phyloP scores from a whole-genome alignment of 2,888 invertebrate species.

The Chaitophorus viminalis region DNA sequence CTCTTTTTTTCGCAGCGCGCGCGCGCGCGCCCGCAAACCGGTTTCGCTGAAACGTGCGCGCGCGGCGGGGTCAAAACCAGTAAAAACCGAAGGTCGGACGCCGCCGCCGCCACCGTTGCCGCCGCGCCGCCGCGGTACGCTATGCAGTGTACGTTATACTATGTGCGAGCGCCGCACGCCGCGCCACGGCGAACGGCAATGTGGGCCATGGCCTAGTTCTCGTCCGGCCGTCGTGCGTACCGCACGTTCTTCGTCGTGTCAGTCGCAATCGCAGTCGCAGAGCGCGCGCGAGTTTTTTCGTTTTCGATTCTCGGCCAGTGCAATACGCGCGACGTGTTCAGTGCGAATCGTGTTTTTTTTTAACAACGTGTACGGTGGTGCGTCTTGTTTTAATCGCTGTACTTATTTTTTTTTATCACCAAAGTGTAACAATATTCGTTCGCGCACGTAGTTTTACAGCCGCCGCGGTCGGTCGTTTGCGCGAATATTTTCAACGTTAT shows the following conservation, averaged over 20 bases:
- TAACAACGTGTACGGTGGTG: too few species aligned
- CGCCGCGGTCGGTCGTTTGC: neutral
- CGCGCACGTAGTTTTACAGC: neutral
- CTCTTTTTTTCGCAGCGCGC: neutral
- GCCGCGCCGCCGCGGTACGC: conserved; percentile 4
- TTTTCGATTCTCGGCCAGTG: neutral
- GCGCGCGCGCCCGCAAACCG: conserved; percentile 33
- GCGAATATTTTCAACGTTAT: neutral
- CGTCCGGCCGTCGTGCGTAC: conserved; percentile 38
- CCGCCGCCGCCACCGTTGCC: neutral
- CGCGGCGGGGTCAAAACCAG: conserved; percentile 57
- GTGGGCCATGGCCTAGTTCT: conserved; percentile 62
- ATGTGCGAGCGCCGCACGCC: conserved; percentile 3
- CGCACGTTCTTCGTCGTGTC: conserved; percentile 15
- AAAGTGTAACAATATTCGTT: neutral
- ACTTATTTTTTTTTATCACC: neutral
- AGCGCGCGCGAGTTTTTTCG: too few species aligned
- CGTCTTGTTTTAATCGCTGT: neutral
- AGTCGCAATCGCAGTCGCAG: neutral
- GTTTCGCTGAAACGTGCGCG: conserved; percentile 36
- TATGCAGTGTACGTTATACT: neutral
- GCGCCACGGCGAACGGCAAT: conserved; percentile 31
- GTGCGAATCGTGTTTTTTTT: too few species aligned
- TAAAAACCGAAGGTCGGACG: conserved; percentile 59
- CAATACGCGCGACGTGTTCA: neutral